Evolutionary conservation across 2,113 vertebrate genomes (phyloP).

Genomic region (Corythornis madagascariensis): DNA sequence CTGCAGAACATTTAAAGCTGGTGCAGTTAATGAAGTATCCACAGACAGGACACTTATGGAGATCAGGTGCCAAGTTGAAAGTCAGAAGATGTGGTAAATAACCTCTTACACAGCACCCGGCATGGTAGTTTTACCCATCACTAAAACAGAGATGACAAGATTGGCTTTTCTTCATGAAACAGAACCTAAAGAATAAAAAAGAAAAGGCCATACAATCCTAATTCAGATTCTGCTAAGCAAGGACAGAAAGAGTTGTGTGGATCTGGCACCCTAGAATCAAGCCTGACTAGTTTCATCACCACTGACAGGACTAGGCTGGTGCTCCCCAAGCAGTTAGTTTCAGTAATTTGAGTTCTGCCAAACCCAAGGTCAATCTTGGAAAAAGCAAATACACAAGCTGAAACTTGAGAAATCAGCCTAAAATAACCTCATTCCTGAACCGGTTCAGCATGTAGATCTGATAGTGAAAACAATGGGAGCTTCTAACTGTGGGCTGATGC

Average conservation of each 20-base stretch:
- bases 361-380: background rate
- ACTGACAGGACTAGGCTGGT: background rate
- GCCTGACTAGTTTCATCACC: background rate
- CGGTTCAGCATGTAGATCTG: background rate
- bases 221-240: background rate
- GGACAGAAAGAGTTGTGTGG: background rate
- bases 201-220: background rate
- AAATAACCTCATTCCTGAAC: background rate
- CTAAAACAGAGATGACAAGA: background rate
- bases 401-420: background rate
- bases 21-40: background rate
- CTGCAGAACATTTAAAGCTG: background rate
- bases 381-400: background rate
- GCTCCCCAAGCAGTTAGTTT: background rate
- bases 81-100: conserved; percentile 9
- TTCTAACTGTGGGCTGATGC: background rate
- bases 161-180: background rate
- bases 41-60: background rate
- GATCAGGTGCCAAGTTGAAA: background rate
- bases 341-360: background rate
- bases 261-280: background rate
- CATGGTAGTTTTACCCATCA: background rate
- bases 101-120: background rate
- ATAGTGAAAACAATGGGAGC: background rate
- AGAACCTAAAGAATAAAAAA: background rate